Evolutionary conservation across 2,113 vertebrate genomes (phyloP).

Genomic region (Istiophorus platypterus): DNA sequence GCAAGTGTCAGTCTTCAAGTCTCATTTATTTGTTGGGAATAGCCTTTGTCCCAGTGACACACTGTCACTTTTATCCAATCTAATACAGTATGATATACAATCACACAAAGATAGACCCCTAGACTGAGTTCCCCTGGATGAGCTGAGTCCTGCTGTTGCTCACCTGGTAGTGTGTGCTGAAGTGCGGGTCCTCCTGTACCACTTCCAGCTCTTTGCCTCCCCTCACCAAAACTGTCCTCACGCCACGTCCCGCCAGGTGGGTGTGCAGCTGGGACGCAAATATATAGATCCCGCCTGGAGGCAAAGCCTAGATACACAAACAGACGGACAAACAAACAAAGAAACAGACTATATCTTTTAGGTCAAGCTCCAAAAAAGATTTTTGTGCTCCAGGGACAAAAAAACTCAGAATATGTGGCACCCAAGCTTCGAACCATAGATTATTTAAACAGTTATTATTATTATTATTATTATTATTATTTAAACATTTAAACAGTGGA

Average conservation of each 20-base stretch:
- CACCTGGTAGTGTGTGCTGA: conserved; percentile 97
- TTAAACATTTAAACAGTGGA: background rate
- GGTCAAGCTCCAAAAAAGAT: background rate
- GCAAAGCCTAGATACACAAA: conserved; percentile 86
- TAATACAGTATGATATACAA: background rate
- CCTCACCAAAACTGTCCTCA: conserved; percentile 89
- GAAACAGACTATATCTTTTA: background rate
- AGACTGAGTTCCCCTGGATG: background rate
- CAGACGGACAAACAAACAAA: background rate
- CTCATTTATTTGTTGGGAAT: background rate
- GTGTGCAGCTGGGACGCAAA: conserved; percentile 98
- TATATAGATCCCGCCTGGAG: conserved; percentile 88
- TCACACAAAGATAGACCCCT: background rate
- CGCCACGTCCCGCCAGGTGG: conserved; percentile 90
- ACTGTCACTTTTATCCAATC: background rate
- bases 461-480: background rate
- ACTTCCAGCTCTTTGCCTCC: conserved; percentile 85
- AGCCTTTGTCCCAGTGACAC: conserved; percentile 5
- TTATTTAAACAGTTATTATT: too few species aligned
- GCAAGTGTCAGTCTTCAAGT: background rate
- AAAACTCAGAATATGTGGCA: background rate
- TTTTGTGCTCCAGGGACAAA: conserved; percentile 7
- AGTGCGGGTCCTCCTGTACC: conserved; percentile 93
- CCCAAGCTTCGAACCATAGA: background rate
- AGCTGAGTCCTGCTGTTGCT: background rate